Evolutionary conservation across 2,113 vertebrate species (phyloP).

Genomic region (Rhegmatorhina hoffmannsi): DNA sequence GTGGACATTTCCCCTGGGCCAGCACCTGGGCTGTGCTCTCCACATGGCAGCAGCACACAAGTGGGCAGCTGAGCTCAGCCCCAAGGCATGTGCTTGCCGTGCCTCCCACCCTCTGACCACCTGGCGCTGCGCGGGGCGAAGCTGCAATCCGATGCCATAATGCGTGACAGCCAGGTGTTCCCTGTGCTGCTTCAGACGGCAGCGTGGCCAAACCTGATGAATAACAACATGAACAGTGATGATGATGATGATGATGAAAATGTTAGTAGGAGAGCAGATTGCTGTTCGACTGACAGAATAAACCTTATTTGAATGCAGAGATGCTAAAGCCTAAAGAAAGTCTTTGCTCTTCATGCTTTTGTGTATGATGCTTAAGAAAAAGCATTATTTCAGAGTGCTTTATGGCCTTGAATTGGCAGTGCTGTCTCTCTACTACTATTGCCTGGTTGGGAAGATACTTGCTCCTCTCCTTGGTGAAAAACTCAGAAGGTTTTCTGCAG

Average conservation of each 20-base stretch:
- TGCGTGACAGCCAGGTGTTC: constrained; percentile 54
- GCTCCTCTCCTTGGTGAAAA: neutral
- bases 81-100: neutral
- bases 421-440: neutral
- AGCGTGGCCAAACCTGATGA: neutral
- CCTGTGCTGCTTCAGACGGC: neutral
- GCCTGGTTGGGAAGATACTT: neutral
- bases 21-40: neutral
- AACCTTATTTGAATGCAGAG: neutral
- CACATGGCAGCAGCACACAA: neutral
- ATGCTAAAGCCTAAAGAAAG: neutral
- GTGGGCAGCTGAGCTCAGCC: constrained; percentile 58
- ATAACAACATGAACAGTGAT: neutral
- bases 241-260: neutral
- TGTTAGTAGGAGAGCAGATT: neutral
- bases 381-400: neutral
- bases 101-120: neutral
- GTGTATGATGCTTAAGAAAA: neutral
- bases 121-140: neutral
- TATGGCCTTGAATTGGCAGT: neutral
- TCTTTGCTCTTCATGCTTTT: neutral
- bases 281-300: neutral
- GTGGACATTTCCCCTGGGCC: neutral
- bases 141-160: constrained; percentile 40
- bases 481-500: neutral